phyloP scores from a whole-genome alignment of 2,113 vertebrate species.

The Picathartes gymnocephalus region DNA sequence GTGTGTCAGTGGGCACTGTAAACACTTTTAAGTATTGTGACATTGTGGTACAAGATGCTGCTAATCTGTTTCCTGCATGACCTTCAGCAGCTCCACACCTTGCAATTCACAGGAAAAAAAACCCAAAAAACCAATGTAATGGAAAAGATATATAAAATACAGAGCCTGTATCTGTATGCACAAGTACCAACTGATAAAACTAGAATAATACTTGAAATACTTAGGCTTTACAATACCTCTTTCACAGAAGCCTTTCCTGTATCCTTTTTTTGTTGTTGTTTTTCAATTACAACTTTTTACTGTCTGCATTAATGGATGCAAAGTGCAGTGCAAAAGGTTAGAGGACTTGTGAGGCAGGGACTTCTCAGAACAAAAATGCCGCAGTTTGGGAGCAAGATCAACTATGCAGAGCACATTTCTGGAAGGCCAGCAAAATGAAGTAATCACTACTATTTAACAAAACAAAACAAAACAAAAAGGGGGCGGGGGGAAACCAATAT shows the following conservation, averaged over 20 bases:
- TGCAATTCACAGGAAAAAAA: not conserved
- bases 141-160: not conserved
- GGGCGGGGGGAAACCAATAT: not conserved
- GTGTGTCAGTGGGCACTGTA: conserved; percentile 72
- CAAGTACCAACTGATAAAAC: not conserved
- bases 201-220: not conserved
- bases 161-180: not conserved
- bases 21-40: conserved; percentile 79
- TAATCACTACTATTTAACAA: not conserved
- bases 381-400: not conserved
- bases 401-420: not conserved
- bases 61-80: conserved; percentile 68
- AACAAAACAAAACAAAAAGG: not conserved
- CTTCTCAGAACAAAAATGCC: not conserved
- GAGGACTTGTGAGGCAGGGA: not conserved
- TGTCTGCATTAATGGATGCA: too few relatives aligned
- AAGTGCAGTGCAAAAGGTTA: not conserved
- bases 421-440: not conserved
- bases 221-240: not conserved
- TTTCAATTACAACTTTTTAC: not conserved
- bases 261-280: not conserved
- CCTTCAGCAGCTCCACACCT: conserved; percentile 58
- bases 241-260: not conserved
- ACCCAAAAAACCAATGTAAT: not conserved
- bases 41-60: conserved; percentile 65